Conservation (phyloP, 2,888 invertebrate species). For the Polyommatus icarus region DNA sequence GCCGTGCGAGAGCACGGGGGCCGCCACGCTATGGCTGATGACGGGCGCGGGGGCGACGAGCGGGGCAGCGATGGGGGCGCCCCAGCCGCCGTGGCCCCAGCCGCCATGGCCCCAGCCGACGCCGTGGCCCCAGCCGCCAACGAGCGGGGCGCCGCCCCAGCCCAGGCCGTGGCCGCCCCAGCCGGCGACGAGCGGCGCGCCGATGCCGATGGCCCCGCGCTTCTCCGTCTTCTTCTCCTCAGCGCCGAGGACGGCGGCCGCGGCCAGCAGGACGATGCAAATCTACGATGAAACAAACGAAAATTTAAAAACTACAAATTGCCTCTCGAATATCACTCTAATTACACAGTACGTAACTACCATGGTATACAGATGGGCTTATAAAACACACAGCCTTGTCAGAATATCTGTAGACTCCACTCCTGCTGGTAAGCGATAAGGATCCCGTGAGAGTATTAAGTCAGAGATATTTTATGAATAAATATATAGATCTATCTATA, state of each 20-base stretch:
- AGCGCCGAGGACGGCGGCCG: conserved; percentile 57
- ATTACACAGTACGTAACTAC: no score
- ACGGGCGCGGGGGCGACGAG: conserved; percentile 46
- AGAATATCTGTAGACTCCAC: no score
- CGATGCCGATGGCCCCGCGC: conserved; percentile 71
- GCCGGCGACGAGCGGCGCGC: conserved; percentile 46
- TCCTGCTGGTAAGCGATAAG: no score
- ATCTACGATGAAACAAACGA: conserved; percentile 48
- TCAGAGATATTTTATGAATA: no score
- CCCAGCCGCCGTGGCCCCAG: conserved; percentile 46
- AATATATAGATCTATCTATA: no score
- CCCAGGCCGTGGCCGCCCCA: conserved; percentile 48
- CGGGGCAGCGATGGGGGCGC: conserved; percentile 41
- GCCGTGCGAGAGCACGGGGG: conserved; percentile 50
- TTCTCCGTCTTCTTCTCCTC: conserved; percentile 75
- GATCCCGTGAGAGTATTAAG: no score
- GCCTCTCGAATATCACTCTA: no score
- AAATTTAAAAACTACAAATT: neutral
- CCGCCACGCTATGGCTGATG: conserved; percentile 47
- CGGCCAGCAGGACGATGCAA: conserved; percentile 60
- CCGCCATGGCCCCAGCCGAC: conserved; percentile 52
- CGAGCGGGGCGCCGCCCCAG: conserved; percentile 37
- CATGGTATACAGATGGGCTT: no score
- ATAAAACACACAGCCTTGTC: no score
- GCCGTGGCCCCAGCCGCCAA: conserved; percentile 38